Percentiles rank a stretch among this genome's conserved stretches.
Conservation (phyloP, 2,113 vertebrate genomes). For the Ploceus nigricollis region DNA sequence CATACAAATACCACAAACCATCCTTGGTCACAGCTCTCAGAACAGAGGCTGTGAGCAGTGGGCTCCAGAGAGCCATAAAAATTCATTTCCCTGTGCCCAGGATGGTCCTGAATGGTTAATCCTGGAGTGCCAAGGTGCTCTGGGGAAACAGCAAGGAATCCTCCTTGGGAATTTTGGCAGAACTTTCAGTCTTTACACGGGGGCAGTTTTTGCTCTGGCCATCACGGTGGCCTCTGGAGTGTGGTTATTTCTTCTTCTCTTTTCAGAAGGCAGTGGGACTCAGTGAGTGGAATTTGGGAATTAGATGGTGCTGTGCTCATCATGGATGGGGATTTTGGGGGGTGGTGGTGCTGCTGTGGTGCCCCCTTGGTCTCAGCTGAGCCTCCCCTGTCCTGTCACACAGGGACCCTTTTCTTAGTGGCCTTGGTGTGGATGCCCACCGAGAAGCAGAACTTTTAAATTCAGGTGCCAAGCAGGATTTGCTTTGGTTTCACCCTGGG, state of each 20-base stretch:
- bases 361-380: background rate
- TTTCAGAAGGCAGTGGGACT: background rate
- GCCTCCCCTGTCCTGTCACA: background rate
- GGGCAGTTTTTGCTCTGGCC: background rate
- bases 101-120: background rate
- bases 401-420: background rate
- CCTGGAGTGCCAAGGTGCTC: background rate
- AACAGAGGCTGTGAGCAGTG: background rate
- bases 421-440: rapidly evolving
- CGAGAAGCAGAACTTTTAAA: background rate
- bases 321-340: rapidly evolving
- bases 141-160: background rate
- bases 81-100: background rate
- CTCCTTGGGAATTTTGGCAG: background rate
- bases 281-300: background rate
- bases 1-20: background rate
- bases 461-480: background rate
- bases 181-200: background rate
- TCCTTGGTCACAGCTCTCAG: background rate
- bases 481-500: rapidly evolving
- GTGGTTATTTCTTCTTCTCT: background rate
- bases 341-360: background rate
- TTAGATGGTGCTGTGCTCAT: background rate
- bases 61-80: background rate
- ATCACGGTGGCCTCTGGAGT: rapidly evolving